Percentiles rank a stretch among this genome's conserved stretches.
These are phyloP conservation scores for Synergus umbraculus DNA, from an alignment of 2,888 invertebrate species.

Conservation along the genomic window DNA sequence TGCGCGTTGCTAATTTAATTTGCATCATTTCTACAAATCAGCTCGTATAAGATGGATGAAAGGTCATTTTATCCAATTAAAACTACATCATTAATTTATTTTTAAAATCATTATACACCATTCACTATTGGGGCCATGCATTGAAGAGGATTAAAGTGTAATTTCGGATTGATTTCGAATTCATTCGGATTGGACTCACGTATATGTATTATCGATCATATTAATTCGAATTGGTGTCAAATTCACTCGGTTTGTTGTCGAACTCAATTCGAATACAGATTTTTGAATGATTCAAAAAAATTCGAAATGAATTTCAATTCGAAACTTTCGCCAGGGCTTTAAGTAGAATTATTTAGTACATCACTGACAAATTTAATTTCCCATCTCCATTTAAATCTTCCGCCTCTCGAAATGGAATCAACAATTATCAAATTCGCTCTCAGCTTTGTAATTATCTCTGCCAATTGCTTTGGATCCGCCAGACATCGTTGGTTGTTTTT, in stretches of 20 bases:
- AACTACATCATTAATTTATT: background rate
- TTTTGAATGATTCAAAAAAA: too few relatives aligned
- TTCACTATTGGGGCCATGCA: too few relatives aligned
- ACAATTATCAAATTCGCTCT: background rate
- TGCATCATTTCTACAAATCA: constrained; percentile 36
- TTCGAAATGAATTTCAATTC: too few relatives aligned
- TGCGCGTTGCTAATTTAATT: constrained; percentile 36
- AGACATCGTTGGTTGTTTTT: constrained; percentile 24
- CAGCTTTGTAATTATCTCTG: constrained; percentile 4
- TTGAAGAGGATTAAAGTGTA: too few relatives aligned
- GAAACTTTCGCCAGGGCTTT: too few relatives aligned
- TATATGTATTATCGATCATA: too few relatives aligned
- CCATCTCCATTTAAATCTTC: background rate
- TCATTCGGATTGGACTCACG: too few relatives aligned
- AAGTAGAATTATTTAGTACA: background rate
- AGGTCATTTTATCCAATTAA: background rate
- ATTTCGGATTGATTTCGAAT: too few relatives aligned
- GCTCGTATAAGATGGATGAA: constrained; percentile 15
- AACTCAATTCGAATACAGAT: too few relatives aligned
- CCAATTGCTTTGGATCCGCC: constrained; percentile 22
- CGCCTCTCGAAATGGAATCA: background rate
- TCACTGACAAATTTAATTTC: background rate
- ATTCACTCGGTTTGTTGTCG: too few relatives aligned
- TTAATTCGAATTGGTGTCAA: too few relatives aligned
- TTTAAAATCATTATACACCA: too few relatives aligned